Evolutionary conservation across 1,140 invertebrate genomes (phyloP), one percentile per base, ranked within the genome.

Genomic region (Vanessa tameamea): DNA sequence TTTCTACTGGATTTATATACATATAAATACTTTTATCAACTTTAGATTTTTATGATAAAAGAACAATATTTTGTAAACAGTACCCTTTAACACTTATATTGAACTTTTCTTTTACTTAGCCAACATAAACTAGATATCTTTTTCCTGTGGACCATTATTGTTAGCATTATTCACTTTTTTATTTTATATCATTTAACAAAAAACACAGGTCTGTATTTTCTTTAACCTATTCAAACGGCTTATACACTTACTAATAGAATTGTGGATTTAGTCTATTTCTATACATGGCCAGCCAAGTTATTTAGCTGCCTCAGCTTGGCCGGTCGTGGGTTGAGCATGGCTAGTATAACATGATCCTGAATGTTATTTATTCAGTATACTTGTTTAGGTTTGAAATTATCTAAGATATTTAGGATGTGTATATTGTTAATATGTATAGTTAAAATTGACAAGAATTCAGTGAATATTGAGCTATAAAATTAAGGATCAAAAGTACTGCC

Each of bases 381-480:
- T 64, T 55, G 47, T 26, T 66, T 69, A 64, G 63, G 50, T 59
- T 78, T 64, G 57, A 68, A 68, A 51, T 71, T 79, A 64, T 76
- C 63, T 65, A 72, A 76, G 72, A 68, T 73, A 73, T 68, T 78
- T 78, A 76, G 77, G 55, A 66, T 70, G 57, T 79, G 75, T 79
- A 79, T 74, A 79, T 70, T 73, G 69, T 76, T 72, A 78, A 69
- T 64, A 74, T 76, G 69, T 71, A 63, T 79, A 79, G 74, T 68
- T 73, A 67, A 76, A 76, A 66, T 72, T 61, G 69, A 71, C 68
- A 71, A 71, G 53, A 63, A 70, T 26, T 78, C 69, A 57, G 59
- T 67, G 69, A 68, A 68, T 73, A 59, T 64, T 68, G 68, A 71
- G 53, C 72, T 70, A 63, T 69, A 47, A 64, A 51, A 69, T 31